phyloP scores from a whole-genome alignment of 2,797 vertebrate species.

The Hafferia zeledoni region DNA sequence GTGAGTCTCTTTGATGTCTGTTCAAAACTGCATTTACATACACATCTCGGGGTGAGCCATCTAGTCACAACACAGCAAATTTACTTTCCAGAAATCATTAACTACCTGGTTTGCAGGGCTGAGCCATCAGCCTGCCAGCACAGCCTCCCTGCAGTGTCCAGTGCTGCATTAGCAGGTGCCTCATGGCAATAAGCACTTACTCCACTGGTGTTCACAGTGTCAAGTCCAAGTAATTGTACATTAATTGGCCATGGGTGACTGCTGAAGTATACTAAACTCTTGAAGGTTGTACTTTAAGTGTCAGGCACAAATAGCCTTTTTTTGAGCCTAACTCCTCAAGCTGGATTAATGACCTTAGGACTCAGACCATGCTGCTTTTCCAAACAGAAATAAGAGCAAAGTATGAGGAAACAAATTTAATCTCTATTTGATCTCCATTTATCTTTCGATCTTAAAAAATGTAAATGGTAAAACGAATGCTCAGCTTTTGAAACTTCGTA shows the following conservation, averaged over 20 bases:
- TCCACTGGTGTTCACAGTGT: not conserved
- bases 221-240: not conserved
- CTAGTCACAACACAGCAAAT: not conserved
- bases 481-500: not conserved
- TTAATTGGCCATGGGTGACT: not conserved
- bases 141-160: fast-evolving
- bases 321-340: not conserved
- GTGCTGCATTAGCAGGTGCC: not conserved
- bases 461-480: not conserved
- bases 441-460: not conserved
- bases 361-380: not conserved
- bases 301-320: not conserved
- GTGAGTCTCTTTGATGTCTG: conserved; percentile 63
- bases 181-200: not conserved
- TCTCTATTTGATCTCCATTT: not conserved
- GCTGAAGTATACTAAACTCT: not conserved
- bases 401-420: not conserved
- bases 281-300: not conserved
- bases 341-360: not conserved
- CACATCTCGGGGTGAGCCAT: not conserved
- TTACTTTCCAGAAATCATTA: conserved; percentile 57
- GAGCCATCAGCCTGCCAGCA: not conserved
- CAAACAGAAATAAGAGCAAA: not conserved
- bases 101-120: not conserved
- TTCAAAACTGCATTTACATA: not conserved